A percentile compares a stretch with the other conserved stretches of the same genome.
phyloP scores from a whole-genome alignment of 2,888 invertebrate genomes.

The Sphinx pinastri region DNA sequence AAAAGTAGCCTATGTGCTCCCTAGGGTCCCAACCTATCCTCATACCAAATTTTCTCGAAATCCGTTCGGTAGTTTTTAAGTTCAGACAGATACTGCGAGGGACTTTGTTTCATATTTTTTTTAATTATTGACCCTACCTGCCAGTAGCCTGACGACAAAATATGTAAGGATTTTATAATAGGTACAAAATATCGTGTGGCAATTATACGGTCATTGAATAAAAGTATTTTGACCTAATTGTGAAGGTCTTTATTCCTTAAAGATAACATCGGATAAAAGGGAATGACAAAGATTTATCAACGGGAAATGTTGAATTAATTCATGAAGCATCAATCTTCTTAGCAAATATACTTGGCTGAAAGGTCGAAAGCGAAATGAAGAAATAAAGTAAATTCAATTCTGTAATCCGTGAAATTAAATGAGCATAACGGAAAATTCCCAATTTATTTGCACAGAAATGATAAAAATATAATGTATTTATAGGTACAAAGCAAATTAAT shows the following conservation, averaged over 20 bases:
- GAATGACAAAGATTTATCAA: slow-evolving; percentile 9
- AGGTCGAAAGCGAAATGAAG: slow-evolving; percentile 9
- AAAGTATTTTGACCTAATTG: background rate
- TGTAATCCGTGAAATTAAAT: slow-evolving; percentile 28
- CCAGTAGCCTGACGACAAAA: too few relatives aligned
- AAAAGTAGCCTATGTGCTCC: too few relatives aligned
- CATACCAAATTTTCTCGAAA: too few relatives aligned
- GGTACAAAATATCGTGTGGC: background rate
- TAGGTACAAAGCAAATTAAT: background rate
- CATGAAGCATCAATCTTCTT: slow-evolving; percentile 18
- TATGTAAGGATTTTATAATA: too few relatives aligned
- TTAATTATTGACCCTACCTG: too few relatives aligned
- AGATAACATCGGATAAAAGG: background rate
- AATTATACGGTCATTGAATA: background rate
- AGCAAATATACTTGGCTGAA: slow-evolving; percentile 24
- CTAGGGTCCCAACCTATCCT: too few relatives aligned
- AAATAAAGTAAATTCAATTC: slow-evolving; percentile 25
- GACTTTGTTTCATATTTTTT: too few relatives aligned
- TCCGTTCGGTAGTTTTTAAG: too few relatives aligned
- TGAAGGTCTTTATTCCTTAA: background rate
- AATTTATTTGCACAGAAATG: slow-evolving; percentile 24
- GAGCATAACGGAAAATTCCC: slow-evolving; percentile 22
- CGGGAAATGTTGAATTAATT: slow-evolving; percentile 13
- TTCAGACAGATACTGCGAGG: too few relatives aligned
- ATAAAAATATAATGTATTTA: background rate